phyloP scores from a whole-genome alignment of 2,113 vertebrate genomes.

The Lontra canadensis region DNA sequence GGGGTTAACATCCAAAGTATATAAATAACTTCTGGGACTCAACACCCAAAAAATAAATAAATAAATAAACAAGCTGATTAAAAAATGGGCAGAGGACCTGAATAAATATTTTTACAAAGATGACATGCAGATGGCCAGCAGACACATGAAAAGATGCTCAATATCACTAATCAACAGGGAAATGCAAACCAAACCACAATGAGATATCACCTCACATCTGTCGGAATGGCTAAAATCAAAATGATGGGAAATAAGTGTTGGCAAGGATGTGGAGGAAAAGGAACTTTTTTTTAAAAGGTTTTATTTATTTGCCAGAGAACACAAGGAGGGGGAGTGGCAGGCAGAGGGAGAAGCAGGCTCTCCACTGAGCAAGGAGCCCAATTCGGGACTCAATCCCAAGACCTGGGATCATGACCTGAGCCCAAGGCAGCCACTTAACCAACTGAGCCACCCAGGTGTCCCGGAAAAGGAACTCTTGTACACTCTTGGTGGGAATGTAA shows the following conservation, averaged over 20 bases:
- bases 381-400: too few relatives aligned
- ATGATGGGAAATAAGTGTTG: background rate
- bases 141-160: background rate
- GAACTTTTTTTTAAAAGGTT: too few relatives aligned
- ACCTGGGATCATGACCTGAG: too few relatives aligned
- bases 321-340: too few relatives aligned
- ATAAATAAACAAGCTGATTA: background rate
- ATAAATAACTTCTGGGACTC: background rate
- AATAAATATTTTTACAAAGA: background rate
- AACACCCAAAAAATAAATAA: background rate
- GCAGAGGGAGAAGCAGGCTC: too few relatives aligned
- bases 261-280: background rate
- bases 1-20: background rate
- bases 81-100: background rate
- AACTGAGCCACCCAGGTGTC: too few relatives aligned
- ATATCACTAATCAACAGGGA: background rate
- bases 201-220: background rate
- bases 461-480: background rate
- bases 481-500: background rate
- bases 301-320: too few relatives aligned
- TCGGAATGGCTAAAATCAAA: background rate
- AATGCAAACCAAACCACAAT: background rate
- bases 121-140: background rate
- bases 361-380: too few relatives aligned
- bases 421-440: too few relatives aligned